Evolutionary conservation across 2,888 invertebrate species (phyloP).

Genomic region (Chorisops tibialis): DNA sequence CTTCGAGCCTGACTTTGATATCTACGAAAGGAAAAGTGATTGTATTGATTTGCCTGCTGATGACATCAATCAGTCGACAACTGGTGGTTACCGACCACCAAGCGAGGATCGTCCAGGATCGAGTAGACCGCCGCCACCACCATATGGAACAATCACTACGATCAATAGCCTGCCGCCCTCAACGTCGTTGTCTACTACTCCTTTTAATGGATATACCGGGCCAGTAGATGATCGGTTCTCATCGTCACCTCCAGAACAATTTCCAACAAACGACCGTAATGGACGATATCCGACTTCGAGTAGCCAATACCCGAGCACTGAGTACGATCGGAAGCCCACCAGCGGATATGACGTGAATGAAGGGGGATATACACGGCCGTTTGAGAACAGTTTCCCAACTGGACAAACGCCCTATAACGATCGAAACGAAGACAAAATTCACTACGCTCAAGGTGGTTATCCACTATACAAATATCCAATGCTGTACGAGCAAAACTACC

Average conservation of each 20-base stretch:
- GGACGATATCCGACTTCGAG: background rate
- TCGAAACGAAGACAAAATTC: slow-evolving; percentile 42
- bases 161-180: background rate
- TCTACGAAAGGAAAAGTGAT: slow-evolving; percentile 58
- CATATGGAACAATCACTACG: slow-evolving; percentile 11
- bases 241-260: slow-evolving; percentile 21
- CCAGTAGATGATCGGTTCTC: slow-evolving; percentile 32
- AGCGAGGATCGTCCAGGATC: background rate
- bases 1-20: slow-evolving; percentile 61
- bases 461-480: slow-evolving; percentile 50
- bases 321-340: slow-evolving; percentile 13
- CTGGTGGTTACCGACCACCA: background rate
- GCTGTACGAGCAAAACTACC: slow-evolving; percentile 50
- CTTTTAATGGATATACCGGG: slow-evolving; percentile 29
- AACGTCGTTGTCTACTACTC: background rate
- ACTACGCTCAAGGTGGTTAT: slow-evolving; percentile 49
- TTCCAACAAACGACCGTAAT: slow-evolving; percentile 14
- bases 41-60: slow-evolving; percentile 48
- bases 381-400: slow-evolving; percentile 14
- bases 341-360: slow-evolving; percentile 25
- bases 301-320: slow-evolving; percentile 7
- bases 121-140: slow-evolving; percentile 10
- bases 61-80: slow-evolving; percentile 1
- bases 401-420: slow-evolving; percentile 34
- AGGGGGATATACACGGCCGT: slow-evolving; percentile 13